phyloP scores from a whole-genome alignment of 2,113 vertebrate genomes.

The Gnathonemus longibarbis region DNA sequence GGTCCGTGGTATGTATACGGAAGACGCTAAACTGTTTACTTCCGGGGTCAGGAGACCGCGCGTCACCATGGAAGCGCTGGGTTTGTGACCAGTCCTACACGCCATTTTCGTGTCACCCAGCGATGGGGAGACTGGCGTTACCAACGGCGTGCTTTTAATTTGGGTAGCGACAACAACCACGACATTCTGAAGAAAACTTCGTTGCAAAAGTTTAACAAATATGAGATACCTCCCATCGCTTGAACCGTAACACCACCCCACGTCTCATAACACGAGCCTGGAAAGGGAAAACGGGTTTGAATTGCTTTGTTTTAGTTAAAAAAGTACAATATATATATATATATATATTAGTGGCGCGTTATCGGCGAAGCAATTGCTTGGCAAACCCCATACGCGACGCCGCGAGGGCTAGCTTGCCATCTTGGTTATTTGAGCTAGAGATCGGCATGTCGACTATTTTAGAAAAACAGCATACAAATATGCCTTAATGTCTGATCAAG shows the following conservation, averaged over 20 bases:
- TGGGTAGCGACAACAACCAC: neutral
- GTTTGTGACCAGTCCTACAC: slow-evolving; percentile 59
- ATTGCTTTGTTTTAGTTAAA: neutral
- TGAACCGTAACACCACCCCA: neutral
- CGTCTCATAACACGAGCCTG: neutral
- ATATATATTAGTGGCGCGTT: neutral
- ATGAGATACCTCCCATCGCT: neutral
- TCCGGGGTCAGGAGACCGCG: slow-evolving; percentile 23
- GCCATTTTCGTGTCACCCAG: slow-evolving; percentile 62
- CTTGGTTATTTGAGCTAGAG: neutral
- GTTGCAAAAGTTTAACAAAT: neutral
- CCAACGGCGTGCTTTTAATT: neutral
- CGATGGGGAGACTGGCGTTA: slow-evolving; percentile 18
- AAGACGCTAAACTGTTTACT: neutral
- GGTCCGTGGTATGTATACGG: neutral
- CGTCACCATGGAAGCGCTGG: slow-evolving; percentile 69
- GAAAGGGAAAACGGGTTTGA: neutral
- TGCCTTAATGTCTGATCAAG: slow-evolving; percentile 18
- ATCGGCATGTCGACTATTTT: neutral
- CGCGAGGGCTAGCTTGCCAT: neutral
- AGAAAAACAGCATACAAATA: slow-evolving; percentile 5
- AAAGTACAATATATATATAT: neutral
- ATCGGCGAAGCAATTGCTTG: neutral
- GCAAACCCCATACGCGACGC: neutral
- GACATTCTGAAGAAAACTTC: slow-evolving; percentile 1